Conservation (phyloP, 2,113 vertebrate genomes). For the Thinocorus orbignyianus region DNA sequence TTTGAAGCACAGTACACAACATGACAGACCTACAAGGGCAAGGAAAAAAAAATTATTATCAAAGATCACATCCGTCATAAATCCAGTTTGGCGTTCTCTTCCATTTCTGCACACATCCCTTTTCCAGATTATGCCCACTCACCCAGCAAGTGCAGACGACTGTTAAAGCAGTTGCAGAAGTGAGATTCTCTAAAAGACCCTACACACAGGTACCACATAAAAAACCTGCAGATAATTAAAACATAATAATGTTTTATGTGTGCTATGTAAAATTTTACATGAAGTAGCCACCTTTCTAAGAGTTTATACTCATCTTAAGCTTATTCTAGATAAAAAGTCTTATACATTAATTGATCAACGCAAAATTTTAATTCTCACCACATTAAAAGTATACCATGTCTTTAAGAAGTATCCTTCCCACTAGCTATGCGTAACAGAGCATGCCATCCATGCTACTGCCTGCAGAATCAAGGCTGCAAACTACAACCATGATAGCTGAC, state of each 20-base stretch:
- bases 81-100: neutral
- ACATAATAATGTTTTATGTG: neutral
- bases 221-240: neutral
- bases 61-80: neutral
- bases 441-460: neutral
- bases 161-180: neutral
- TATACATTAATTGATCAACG: neutral
- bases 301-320: neutral
- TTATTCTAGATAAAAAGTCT: neutral
- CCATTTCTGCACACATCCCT: neutral
- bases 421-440: neutral
- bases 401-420: neutral
- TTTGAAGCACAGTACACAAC: neutral
- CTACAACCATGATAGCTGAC: neutral
- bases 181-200: neutral
- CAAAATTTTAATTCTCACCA: neutral
- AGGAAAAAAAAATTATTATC: neutral
- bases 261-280: neutral
- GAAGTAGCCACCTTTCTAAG: neutral
- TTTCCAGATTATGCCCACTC: neutral
- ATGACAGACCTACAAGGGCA: neutral
- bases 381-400: neutral
- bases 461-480: neutral
- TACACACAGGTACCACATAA: neutral
- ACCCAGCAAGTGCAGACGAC: accelerated